Evolutionary conservation across 2,113 vertebrate species (phyloP).

Genomic region (Natator depressus): DNA sequence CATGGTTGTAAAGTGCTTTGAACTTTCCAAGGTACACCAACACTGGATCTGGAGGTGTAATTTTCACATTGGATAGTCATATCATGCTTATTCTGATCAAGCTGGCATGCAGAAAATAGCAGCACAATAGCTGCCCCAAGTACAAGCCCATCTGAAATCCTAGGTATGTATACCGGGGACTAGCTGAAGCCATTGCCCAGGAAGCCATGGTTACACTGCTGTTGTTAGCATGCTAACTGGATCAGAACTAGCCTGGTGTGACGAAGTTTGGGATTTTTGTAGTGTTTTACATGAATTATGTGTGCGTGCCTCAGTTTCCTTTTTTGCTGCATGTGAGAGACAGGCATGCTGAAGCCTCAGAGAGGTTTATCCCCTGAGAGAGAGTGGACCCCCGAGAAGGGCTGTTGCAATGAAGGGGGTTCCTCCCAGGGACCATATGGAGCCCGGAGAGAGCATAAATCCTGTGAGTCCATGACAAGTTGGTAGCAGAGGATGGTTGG

Average conservation of each 20-base stretch:
- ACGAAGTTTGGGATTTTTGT: no score
- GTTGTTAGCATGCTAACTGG: not conserved
- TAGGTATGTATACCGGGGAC: not conserved
- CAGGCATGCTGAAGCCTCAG: no score
- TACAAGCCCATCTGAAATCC: not conserved
- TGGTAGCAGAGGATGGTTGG: no score
- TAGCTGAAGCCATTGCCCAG: not conserved
- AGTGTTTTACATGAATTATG: no score
- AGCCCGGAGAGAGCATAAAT: no score
- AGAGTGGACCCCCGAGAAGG: no score
- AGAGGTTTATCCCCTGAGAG: no score
- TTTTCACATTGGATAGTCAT: not conserved
- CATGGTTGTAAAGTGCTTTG: not conserved
- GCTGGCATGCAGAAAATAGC: not conserved
- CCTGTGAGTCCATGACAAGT: no score
- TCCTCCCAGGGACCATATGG: no score
- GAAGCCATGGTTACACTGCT: not conserved
- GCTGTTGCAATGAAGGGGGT: no score
- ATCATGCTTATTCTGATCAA: not conserved
- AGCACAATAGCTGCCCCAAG: not conserved
- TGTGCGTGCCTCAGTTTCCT: no score
- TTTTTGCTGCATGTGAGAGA: no score
- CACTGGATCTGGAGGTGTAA: not conserved
- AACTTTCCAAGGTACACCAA: accelerated
- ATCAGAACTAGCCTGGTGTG: not conserved